phyloP scores from a whole-genome alignment of 2,797 vertebrate genomes.

The Loriculus beryllinus region DNA sequence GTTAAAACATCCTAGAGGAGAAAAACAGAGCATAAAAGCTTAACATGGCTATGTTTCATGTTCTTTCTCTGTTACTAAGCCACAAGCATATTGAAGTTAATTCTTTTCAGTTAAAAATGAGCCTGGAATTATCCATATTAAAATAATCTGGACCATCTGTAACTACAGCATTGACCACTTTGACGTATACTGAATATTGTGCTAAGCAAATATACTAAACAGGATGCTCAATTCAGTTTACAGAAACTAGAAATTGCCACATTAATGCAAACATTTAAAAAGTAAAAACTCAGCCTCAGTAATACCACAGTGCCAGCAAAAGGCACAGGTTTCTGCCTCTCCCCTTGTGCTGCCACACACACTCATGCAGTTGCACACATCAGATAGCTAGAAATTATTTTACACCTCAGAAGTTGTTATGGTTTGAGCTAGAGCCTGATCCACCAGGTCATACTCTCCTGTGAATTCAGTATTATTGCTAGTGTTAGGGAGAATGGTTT shows the following conservation, averaged over 20 bases:
- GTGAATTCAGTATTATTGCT: neutral
- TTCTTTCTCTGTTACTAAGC: neutral
- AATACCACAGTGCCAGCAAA: neutral
- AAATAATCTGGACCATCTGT: neutral
- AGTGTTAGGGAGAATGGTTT: neutral
- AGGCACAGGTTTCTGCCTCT: neutral
- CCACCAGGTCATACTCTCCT: neutral
- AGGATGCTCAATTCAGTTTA: neutral
- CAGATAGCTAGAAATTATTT: neutral
- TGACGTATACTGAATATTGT: neutral
- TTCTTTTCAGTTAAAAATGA: neutral
- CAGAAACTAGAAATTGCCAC: neutral
- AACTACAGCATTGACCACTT: neutral
- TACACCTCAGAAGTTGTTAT: neutral
- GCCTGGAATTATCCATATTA: neutral
- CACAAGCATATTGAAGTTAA: neutral
- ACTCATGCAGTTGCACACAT: neutral
- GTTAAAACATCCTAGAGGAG: constrained; percentile 92
- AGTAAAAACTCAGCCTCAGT: neutral
- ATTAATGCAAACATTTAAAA: neutral
- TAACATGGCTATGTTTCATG: neutral
- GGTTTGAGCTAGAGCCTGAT: neutral
- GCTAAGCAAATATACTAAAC: neutral
- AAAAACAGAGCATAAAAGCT: constrained; percentile 16
- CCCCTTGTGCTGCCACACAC: neutral